Percentiles rank a stretch among this genome's conserved stretches.
Evolutionary conservation across 2,113 vertebrate species (phyloP).

Genomic region (Falcunculus frontatus): DNA sequence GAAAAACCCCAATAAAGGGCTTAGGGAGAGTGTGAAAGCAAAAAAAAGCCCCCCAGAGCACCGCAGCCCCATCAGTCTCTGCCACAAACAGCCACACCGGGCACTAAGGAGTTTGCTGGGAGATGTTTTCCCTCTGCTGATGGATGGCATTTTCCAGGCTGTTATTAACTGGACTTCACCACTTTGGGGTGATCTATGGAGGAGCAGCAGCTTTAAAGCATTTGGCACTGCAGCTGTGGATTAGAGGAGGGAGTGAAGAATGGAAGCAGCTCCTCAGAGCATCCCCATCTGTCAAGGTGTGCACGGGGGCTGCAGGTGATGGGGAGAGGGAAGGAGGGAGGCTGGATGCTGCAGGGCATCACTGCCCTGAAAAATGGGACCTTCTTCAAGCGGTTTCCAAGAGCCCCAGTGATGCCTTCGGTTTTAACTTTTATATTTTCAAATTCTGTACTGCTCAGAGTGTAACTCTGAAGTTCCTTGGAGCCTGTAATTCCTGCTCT

Average conservation of each 20-base stretch:
- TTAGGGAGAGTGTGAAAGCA: neutral
- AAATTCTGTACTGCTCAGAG: too few species aligned
- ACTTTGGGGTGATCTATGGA: conserved; percentile 72
- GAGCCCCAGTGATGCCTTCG: too few species aligned
- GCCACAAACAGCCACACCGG: neutral
- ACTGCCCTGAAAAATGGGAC: conserved; percentile 28
- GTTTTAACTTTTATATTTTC: too few species aligned
- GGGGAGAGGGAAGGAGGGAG: conserved; percentile 18
- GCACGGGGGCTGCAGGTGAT: neutral
- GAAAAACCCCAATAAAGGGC: neutral
- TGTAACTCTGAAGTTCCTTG: too few species aligned
- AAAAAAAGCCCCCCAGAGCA: neutral
- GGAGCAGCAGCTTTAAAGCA: conserved; percentile 60
- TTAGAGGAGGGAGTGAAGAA: conserved; percentile 58
- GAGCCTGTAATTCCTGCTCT: too few species aligned
- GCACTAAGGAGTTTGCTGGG: conserved; percentile 37
- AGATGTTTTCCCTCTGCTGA: conserved; percentile 44
- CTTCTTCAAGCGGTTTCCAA: neutral
- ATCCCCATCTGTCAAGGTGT: conserved; percentile 39
- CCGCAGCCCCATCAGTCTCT: conserved; percentile 37
- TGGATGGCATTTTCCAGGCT: conserved; percentile 65
- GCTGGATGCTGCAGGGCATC: conserved; percentile 10
- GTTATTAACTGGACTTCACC: conserved; percentile 70
- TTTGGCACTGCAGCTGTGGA: conserved; percentile 48
- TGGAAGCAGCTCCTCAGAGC: conserved; percentile 59